Conservation (phyloP, 2,888 invertebrate species). For the Cerceris ruficornis region DNA sequence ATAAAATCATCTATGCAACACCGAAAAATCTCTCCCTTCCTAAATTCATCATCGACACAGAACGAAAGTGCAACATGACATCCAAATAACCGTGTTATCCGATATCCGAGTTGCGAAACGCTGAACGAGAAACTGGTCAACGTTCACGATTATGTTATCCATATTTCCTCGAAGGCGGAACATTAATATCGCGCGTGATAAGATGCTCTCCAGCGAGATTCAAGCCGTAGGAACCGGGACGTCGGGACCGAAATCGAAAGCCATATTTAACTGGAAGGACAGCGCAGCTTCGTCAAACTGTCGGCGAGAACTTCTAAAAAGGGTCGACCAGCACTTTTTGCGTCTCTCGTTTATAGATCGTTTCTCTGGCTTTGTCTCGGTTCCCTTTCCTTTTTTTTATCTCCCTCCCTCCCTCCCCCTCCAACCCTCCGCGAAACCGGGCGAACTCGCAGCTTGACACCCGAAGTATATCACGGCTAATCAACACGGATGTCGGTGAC, state of each 20-base stretch:
- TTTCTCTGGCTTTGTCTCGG: conserved; percentile 35
- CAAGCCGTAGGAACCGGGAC: neutral
- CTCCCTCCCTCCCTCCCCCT: neutral
- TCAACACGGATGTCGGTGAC: conserved; percentile 67
- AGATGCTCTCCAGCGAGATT: neutral
- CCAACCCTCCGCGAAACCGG: conserved; percentile 28
- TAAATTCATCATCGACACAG: no score
- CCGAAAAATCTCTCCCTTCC: no score
- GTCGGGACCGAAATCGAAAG: conserved; percentile 20
- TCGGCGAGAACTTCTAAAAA: conserved; percentile 32
- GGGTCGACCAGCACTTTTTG: conserved; percentile 30
- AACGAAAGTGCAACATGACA: neutral
- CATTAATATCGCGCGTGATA: neutral
- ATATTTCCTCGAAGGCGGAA: neutral
- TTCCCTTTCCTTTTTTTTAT: conserved; percentile 4
- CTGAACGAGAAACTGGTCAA: neutral
- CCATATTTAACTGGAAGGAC: conserved; percentile 32
- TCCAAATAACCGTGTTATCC: neutral
- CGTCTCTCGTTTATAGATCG: conserved; percentile 41
- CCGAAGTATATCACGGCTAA: conserved; percentile 69
- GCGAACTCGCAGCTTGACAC: conserved; percentile 60
- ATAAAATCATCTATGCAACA: no score
- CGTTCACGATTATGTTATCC: neutral
- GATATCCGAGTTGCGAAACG: neutral
- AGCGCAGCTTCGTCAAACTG: conserved; percentile 27